phyloP scores from a whole-genome alignment of 2,113 vertebrate genomes.

The Chaenocephalus aceratus region DNA sequence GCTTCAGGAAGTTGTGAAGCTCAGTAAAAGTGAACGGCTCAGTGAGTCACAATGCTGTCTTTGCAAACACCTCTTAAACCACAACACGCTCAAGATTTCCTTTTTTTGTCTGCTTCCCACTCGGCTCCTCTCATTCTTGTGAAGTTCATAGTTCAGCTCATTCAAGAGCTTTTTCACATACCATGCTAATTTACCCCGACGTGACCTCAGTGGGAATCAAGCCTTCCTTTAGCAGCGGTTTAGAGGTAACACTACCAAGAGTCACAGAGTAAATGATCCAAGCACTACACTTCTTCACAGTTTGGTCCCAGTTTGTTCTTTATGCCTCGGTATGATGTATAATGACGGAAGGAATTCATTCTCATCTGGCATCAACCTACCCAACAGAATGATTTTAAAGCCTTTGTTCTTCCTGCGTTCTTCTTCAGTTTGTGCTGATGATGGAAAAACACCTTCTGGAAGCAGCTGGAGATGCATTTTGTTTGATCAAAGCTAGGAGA shows the following conservation, averaged over 20 bases:
- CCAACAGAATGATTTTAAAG: slow-evolving; percentile 44
- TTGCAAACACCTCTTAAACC: slow-evolving; percentile 76
- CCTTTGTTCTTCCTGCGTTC: slow-evolving; percentile 51
- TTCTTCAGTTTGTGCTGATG: slow-evolving; percentile 56
- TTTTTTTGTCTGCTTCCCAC: slow-evolving; percentile 52
- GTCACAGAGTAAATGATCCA: slow-evolving; percentile 21
- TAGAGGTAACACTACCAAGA: not conserved
- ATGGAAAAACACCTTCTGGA: slow-evolving; percentile 61
- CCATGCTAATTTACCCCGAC: slow-evolving; percentile 48
- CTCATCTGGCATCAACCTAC: slow-evolving; percentile 43
- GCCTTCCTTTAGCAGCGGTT: not conserved
- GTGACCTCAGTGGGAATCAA: slow-evolving; percentile 49
- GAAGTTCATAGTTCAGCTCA: slow-evolving; percentile 72
- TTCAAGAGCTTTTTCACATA: slow-evolving; percentile 61
- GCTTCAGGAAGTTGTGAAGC: slow-evolving; percentile 78
- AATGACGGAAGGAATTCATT: slow-evolving; percentile 53
- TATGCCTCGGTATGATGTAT: not conserved
- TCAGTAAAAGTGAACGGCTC: slow-evolving; percentile 77
- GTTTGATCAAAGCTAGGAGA: slow-evolving; percentile 60
- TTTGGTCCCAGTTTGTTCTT: slow-evolving; percentile 6
- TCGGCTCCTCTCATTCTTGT: slow-evolving; percentile 50
- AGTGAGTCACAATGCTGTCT: slow-evolving; percentile 77
- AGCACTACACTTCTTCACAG: not conserved
- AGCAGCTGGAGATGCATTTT: slow-evolving; percentile 58
- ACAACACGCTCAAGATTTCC: slow-evolving; percentile 70